Base-by-base conservation (phyloP, 2,113 vertebrate species). In the Paracanthobrama guichenoti region DNA sequence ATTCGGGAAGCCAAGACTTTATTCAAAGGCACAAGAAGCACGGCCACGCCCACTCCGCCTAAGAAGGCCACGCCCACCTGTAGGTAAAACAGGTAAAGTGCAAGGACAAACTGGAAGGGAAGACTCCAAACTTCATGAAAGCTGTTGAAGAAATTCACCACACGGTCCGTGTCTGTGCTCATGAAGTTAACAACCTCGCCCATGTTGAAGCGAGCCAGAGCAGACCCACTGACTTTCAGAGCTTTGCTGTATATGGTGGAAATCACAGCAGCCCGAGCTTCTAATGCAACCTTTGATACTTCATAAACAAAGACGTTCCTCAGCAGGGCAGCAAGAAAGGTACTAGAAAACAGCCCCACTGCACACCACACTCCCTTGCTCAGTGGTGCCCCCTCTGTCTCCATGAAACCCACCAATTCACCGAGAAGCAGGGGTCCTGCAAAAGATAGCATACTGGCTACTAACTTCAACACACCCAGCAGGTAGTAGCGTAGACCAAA, bases 121-220 rank as follows among this genome's bases (percentile, higher is more conserved):
- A 99, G 90, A 88, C 96, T 97, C 98, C 98, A 99, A 39, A 97
- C 87, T 79, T 99, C 97, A 0, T 99, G 98, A 90, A 99, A 98
- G 79, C 95, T 97, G 86, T 84, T 87, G 75, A 95, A 96, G 91
- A 99, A 98, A 93, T 97, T 97, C 66, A 96, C 90, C 84, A 99
- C 84, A 6, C 97, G 93, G 86, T 95, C 91, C 0, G 96, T 92
- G 89, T 99, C 98, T 0, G 95, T 96, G 92, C 97, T 98, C 94
- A 99, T 96, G 11, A 97, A 92, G 92, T 99, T 99, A 83, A 99
- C 94, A 55, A 96, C 95, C 86, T 98, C 97, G 0, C 98, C 98
- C 2, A 94, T 77, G 0, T 95, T 91, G 88, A 94, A 95, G 28
- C 62, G 42, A 0, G 91, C 78, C 67, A 98, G 92, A 59, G 95